Base-by-base conservation (phyloP, 2,888 invertebrate genomes). In the Timema podura region DNA sequence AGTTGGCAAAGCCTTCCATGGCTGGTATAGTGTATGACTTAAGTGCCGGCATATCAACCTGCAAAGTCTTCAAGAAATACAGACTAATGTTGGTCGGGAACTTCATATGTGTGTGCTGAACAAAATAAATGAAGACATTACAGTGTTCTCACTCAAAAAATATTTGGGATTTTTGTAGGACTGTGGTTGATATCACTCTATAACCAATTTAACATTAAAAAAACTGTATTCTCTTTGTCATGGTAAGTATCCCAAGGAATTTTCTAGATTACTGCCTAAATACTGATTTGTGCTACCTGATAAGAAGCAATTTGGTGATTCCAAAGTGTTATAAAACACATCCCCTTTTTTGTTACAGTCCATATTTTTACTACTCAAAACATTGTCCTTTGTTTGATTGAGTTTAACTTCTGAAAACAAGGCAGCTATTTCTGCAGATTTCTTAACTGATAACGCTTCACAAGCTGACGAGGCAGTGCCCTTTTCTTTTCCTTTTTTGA, bases 371-470 rank as follows among this genome's bases (percentile, higher is more conserved):
- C 13, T 46, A n/a, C 46, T 47, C 8, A 16, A 51, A 15, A 65
- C 57, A 45, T 77, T 74, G 68, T 77, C 77, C 7, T 77, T 76
- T 6, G 75, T 76, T 72, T 77, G 77, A 59, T 77, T 75, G 16
- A 79, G 67, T 72, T 78, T 78, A 54, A 77, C 88, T 77, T 92
- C 91, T 0, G 91, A 91, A 79, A 95, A 94, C 47, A 94, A 82
- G 0, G 93, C 94, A 0, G 93, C 94, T 77, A 94, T 93, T 80
- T 94, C 94, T 0, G 93, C 93, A 5, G 92, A 91, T 79, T 94
- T 94, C 81, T 94, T 94, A 47, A 93, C 92, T 68, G 92, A 92
- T 0, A 93, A 82, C 0, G 92, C 92, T 76, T 92, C 92, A 67
- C 71, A 46, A 47, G 71, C 71, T 48, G 68, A 57, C 6, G 66